Conservation (phyloP, 2,113 vertebrate species). For the Elanoides forficatus region DNA sequence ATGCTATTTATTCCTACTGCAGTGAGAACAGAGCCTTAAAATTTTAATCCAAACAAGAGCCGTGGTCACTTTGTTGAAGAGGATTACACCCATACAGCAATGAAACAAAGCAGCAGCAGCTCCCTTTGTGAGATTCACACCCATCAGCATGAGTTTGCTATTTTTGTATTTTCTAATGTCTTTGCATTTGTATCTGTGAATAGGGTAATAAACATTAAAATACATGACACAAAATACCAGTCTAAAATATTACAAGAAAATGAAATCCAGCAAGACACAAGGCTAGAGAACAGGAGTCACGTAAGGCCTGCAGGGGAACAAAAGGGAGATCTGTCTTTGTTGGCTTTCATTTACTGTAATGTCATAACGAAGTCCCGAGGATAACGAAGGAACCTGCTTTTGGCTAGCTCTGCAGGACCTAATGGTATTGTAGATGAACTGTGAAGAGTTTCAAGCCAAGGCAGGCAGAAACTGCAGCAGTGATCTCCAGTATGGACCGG, state of each 20-base stretch:
- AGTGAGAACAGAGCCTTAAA: neutral
- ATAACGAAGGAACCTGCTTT: neutral
- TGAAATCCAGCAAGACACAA: neutral
- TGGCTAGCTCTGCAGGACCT: neutral
- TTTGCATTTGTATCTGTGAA: neutral
- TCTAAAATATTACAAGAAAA: neutral
- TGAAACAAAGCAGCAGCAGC: neutral
- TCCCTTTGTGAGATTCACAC: neutral
- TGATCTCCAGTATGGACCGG: rapidly evolving
- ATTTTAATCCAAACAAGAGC: neutral
- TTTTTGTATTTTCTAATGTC: neutral
- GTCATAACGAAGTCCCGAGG: neutral
- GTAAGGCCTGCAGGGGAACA: neutral
- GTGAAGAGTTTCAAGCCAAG: neutral
- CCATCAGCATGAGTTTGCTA: neutral
- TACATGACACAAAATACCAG: neutral
- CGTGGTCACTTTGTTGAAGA: neutral
- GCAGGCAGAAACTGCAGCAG: neutral
- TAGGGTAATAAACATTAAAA: neutral
- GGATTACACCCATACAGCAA: neutral
- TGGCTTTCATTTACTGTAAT: neutral
- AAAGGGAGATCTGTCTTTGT: neutral
- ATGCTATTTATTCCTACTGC: neutral
- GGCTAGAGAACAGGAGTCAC: neutral
- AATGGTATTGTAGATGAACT: neutral